Conservation (phyloP, 2,888 invertebrate genomes). For the Pardosa pseudoannulata region DNA sequence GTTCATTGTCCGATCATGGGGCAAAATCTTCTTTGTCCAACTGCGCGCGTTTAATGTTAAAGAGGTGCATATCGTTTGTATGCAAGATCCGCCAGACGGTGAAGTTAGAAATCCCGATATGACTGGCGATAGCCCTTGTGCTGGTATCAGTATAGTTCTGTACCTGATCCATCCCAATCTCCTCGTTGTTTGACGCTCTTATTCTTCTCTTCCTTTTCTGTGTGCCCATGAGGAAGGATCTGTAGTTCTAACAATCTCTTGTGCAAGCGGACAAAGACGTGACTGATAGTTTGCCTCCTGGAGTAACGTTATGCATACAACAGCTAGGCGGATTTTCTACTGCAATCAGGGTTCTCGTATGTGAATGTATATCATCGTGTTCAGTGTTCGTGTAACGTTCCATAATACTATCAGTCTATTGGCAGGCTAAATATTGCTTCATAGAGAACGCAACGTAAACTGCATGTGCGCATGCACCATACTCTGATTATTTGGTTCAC, state of each 20-base stretch:
- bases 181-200: no score
- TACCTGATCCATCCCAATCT: no score
- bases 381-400: background rate
- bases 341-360: constrained; percentile 12
- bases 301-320: constrained; percentile 17
- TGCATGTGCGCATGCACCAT: no score
- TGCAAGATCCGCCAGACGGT: background rate
- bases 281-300: constrained; percentile 1
- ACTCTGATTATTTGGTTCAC: no score
- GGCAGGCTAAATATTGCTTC: background rate
- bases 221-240: background rate
- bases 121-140: background rate
- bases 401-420: background rate
- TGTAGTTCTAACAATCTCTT: background rate
- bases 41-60: background rate
- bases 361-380: background rate
- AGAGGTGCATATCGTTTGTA: background rate
- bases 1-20: background rate
- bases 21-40: background rate
- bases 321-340: background rate
- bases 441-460: background rate
- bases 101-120: background rate
- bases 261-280: no score
- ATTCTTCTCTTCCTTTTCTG: background rate
- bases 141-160: background rate